Evolutionary conservation across 1,140 invertebrate genomes (phyloP).

Genomic region (Papilio polyxenes): DNA sequence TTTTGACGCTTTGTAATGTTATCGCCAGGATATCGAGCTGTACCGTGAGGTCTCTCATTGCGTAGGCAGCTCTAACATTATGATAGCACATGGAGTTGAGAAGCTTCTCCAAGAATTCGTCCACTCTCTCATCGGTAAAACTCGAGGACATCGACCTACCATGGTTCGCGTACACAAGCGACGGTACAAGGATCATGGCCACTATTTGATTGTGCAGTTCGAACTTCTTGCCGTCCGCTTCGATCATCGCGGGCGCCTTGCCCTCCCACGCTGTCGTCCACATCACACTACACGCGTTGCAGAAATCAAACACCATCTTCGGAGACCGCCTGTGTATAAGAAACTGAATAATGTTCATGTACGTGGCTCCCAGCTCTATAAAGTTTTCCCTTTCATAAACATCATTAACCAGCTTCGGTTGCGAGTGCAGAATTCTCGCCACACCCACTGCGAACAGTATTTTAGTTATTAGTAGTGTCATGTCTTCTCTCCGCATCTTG

Average conservation of each 20-base stretch:
- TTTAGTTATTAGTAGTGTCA: slow-evolving; percentile 52
- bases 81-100: slow-evolving; percentile 83
- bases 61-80: slow-evolving; percentile 83
- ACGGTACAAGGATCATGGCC: slow-evolving; percentile 83
- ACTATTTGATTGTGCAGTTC: slow-evolving; percentile 80
- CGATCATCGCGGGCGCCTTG: slow-evolving; percentile 42
- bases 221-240: slow-evolving; percentile 46
- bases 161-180: slow-evolving; percentile 78
- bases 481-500: slow-evolving; percentile 58
- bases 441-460: slow-evolving; percentile 60
- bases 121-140: slow-evolving; percentile 78
- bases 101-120: slow-evolving; percentile 84
- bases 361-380: slow-evolving; percentile 57
- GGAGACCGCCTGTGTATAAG: slow-evolving; percentile 55
- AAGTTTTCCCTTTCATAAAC: slow-evolving; percentile 60
- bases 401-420: slow-evolving; percentile 51
- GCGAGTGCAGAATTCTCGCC: slow-evolving; percentile 57
- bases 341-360: slow-evolving; percentile 65
- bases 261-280: slow-evolving; percentile 59
- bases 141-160: slow-evolving; percentile 45
- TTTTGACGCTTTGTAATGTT: slow-evolving; percentile 84
- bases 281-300: slow-evolving; percentile 61
- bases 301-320: slow-evolving; percentile 59
- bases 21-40: slow-evolving; percentile 80
- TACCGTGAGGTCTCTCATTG: slow-evolving; percentile 79